Percentiles rank a stretch among this genome's conserved stretches.
phyloP scores from a whole-genome alignment of 2,888 invertebrate species.

The Aproaerema taeniolella region DNA sequence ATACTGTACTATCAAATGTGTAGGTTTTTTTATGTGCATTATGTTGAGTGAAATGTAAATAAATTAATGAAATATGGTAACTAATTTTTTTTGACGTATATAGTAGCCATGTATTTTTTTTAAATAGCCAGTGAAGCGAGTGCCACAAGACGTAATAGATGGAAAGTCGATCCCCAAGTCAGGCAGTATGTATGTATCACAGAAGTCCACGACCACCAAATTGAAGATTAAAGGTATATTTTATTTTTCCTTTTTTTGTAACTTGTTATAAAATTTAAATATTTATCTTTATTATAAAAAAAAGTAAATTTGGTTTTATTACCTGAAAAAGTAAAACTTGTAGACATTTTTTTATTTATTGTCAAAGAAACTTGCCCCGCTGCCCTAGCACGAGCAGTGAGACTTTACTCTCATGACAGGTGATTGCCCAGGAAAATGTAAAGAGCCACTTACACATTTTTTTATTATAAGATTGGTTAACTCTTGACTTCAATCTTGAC shows the following conservation, averaged over 20 bases:
- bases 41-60: no score
- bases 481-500: no score
- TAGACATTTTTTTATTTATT: neutral
- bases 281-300: neutral
- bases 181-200: constrained; percentile 76
- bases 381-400: neutral
- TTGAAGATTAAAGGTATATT: constrained; percentile 62
- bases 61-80: no score
- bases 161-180: constrained; percentile 75
- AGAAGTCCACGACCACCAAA: constrained; percentile 53
- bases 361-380: neutral
- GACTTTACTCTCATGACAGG: no score
- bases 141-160: constrained; percentile 74
- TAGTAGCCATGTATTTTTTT: constrained; percentile 16
- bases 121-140: constrained; percentile 58
- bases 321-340: no score
- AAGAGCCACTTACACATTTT: no score
- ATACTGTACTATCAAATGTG: no score
- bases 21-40: no score
- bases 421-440: no score
- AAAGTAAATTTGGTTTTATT: neutral
- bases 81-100: neutral
- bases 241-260: no score
- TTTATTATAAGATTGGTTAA: no score
- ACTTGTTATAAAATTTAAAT: neutral